Evolutionary conservation across 2,113 vertebrate species (phyloP).

Genomic region (Nothocercus julius): DNA sequence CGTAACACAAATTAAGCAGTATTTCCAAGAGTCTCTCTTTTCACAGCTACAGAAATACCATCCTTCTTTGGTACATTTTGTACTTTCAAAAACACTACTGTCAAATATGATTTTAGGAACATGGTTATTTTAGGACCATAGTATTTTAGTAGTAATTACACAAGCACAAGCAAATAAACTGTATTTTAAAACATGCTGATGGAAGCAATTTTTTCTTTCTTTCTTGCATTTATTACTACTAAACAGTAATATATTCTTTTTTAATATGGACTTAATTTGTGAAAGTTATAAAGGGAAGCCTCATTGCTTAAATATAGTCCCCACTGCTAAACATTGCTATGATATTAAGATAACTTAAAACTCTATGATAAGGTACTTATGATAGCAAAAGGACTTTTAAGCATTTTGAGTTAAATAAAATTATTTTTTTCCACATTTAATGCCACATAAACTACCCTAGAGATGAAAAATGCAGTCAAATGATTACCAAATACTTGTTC

Average conservation of each 20-base stretch:
- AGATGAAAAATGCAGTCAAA: background rate
- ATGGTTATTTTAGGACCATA: background rate
- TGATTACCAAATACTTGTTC: conserved; percentile 24
- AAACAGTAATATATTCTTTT: background rate
- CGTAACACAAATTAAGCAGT: background rate
- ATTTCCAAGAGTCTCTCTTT: background rate
- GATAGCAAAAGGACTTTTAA: background rate
- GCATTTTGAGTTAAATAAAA: conserved; percentile 16
- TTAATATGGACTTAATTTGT: conserved; percentile 49
- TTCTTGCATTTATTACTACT: conserved; percentile 14
- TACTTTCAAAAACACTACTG: background rate
- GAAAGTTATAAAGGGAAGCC: conserved; percentile 7
- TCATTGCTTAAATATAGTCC: background rate
- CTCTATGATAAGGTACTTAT: conserved; percentile 4
- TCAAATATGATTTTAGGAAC: background rate
- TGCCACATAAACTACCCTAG: background rate
- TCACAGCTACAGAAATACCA: background rate
- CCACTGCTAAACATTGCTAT: background rate
- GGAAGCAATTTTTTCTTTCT: conserved; percentile 32
- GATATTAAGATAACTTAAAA: background rate
- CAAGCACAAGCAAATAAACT: background rate
- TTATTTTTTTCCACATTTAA: background rate
- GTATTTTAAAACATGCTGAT: conserved; percentile 25
- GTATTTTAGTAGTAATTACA: conserved; percentile 22
- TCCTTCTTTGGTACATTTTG: background rate